Conservation (phyloP, 2,113 vertebrate genomes). For the Piliocolobus tephrosceles region DNA sequence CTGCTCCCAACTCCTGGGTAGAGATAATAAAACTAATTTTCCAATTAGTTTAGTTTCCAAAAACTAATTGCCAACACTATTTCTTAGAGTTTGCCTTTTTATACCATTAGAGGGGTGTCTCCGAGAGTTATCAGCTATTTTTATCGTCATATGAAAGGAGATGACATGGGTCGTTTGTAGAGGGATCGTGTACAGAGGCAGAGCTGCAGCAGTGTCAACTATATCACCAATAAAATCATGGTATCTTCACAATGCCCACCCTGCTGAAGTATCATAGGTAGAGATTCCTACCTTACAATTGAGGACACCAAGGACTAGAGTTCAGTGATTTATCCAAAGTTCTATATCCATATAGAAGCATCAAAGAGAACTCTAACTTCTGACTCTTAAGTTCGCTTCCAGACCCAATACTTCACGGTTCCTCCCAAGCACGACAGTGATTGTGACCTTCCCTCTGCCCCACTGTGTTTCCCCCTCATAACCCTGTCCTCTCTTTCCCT, state of each 20-base stretch:
- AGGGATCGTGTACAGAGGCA: not conserved
- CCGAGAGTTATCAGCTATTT: not conserved
- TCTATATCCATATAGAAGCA: not conserved
- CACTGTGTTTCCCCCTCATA: accelerated
- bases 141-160: not conserved
- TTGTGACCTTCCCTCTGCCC: not conserved
- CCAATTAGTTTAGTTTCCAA: not conserved
- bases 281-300: not conserved
- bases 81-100: not conserved
- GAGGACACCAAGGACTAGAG: not conserved
- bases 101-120: not conserved
- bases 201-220: not conserved
- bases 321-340: not conserved
- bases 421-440: not conserved
- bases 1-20: not conserved
- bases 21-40: not conserved
- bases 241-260: not conserved
- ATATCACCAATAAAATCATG: not conserved
- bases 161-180: not conserved
- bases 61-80: not conserved
- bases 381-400: not conserved
- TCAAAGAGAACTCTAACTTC: not conserved
- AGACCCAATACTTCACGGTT: not conserved
- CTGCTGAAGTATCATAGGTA: not conserved
- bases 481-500: not conserved